Evolutionary conservation across 2,797 vertebrate species (phyloP).

Genomic region (Atherinosoma microstoma): DNA sequence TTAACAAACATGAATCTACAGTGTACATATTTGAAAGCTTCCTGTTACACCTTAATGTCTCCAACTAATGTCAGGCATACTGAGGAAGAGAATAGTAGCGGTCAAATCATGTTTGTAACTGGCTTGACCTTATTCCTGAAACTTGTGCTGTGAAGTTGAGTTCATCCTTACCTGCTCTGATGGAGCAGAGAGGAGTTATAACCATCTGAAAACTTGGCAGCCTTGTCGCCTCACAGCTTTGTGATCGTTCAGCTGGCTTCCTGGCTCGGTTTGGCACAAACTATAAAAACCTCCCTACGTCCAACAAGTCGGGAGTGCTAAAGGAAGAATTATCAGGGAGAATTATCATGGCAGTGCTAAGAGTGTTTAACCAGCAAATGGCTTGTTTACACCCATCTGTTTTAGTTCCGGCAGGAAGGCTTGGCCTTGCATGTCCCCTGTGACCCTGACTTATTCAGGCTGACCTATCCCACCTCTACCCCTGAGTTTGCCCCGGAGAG

Average conservation of each 20-base stretch:
- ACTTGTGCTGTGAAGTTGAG: conserved; percentile 20
- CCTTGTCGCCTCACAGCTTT: conserved; percentile 17
- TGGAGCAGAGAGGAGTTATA: conserved; percentile 14
- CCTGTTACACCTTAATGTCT: conserved; percentile 24
- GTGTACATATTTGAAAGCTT: conserved; percentile 24
- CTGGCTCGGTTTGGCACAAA: conserved; percentile 12
- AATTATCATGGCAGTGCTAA: conserved; percentile 61
- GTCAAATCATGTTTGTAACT: conserved; percentile 12
- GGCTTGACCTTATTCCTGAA: conserved; percentile 37
- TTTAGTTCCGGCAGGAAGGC: conserved; percentile 42
- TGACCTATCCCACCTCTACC: conserved; percentile 13
- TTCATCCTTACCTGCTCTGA: not conserved
- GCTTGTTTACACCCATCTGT: conserved; percentile 74
- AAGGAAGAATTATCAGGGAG: conserved; percentile 27
- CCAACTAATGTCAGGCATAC: not conserved
- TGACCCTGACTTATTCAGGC: conserved; percentile 32
- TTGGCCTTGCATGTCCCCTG: conserved; percentile 31
- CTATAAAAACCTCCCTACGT: conserved; percentile 15
- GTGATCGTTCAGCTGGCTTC: conserved; percentile 30
- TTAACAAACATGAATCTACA: conserved; percentile 35
- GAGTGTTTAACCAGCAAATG: conserved; percentile 66
- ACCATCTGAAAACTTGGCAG: conserved; percentile 24
- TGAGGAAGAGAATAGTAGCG: conserved; percentile 15
- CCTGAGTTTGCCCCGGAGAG: conserved; percentile 25
- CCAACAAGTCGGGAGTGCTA: conserved; percentile 37